These are phyloP conservation scores for Cydia fagiglandana DNA, from an alignment of 1,140 invertebrate species.

Conservation along the genomic window DNA sequence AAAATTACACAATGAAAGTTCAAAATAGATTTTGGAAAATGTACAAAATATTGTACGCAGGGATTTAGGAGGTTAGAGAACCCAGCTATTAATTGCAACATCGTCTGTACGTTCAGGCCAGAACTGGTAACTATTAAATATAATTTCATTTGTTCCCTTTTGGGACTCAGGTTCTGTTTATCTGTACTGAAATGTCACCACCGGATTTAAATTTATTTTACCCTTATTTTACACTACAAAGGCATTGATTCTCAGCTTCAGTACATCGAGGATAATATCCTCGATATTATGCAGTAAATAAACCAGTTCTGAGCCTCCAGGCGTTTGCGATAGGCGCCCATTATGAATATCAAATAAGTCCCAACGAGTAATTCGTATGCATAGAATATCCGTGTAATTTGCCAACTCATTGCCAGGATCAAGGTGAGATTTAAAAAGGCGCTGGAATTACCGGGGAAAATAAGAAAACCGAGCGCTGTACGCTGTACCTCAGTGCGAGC, in stretches of 20 bases:
- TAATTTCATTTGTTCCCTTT: no score
- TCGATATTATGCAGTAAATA: slow-evolving; percentile 28
- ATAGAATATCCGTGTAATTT: slow-evolving; percentile 53
- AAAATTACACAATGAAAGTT: no score
- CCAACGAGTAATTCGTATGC: slow-evolving; percentile 51
- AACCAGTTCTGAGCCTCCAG: slow-evolving; percentile 15
- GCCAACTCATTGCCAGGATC: slow-evolving; percentile 53
- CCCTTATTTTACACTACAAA: neutral
- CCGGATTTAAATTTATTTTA: neutral
- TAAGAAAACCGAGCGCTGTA: slow-evolving; percentile 37
- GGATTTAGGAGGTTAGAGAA: no score
- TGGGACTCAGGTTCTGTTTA: no score
- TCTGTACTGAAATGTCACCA: no score
- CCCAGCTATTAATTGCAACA: no score
- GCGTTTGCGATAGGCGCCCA: slow-evolving; percentile 26
- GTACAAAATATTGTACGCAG: no score
- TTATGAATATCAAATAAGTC: slow-evolving; percentile 37
- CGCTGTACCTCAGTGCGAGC: neutral
- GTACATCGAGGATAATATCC: slow-evolving; percentile 7
- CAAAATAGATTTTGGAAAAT: no score
- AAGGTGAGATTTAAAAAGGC: slow-evolving; percentile 50
- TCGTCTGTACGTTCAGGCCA: no score
- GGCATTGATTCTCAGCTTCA: neutral
- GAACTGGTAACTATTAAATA: no score
- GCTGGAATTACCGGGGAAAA: slow-evolving; percentile 40